phyloP scores from a whole-genome alignment of 1,140 invertebrate genomes.

The Saxidomus purpurata region DNA sequence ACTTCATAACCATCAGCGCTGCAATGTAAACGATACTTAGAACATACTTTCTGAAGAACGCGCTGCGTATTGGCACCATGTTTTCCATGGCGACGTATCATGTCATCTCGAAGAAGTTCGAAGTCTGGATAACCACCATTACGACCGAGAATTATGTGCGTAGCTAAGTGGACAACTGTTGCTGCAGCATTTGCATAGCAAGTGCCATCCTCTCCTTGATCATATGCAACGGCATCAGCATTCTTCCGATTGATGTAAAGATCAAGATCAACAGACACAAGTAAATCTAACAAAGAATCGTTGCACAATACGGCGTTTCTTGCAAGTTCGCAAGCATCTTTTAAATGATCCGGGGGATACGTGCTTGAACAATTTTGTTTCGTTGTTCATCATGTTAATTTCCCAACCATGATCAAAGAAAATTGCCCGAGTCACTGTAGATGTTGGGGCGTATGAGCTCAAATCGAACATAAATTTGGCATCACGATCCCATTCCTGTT shows the following conservation, averaged over 20 bases:
- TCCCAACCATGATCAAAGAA: conserved; percentile 37
- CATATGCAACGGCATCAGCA: not conserved
- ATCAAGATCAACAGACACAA: conserved; percentile 28
- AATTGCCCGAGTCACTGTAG: conserved; percentile 10
- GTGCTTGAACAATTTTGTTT: conserved; percentile 47
- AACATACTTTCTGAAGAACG: conserved; percentile 33
- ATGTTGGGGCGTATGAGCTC: conserved; percentile 8
- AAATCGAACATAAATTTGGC: conserved; percentile 39
- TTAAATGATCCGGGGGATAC: conserved; percentile 32
- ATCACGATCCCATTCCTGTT: not conserved
- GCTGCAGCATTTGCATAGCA: conserved; percentile 55
- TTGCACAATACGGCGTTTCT: conserved; percentile 15
- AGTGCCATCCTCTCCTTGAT: conserved; percentile 1
- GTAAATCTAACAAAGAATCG: conserved; percentile 28
- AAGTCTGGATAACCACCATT: conserved; percentile 48
- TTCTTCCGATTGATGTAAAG: conserved; percentile 26
- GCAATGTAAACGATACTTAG: conserved; percentile 38
- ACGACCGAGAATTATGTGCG: conserved; percentile 28
- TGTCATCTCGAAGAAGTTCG: conserved; percentile 9
- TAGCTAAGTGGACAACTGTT: conserved; percentile 33
- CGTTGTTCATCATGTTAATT: conserved; percentile 33
- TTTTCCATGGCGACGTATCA: not conserved
- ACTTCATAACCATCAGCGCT: not conserved
- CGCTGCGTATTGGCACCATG: conserved; percentile 18
- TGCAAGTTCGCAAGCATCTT: conserved; percentile 30